Evolutionary conservation across 2,113 vertebrate genomes (phyloP), one percentile per base, ranked within the genome.

Genomic region (Perca fluviatilis): DNA sequence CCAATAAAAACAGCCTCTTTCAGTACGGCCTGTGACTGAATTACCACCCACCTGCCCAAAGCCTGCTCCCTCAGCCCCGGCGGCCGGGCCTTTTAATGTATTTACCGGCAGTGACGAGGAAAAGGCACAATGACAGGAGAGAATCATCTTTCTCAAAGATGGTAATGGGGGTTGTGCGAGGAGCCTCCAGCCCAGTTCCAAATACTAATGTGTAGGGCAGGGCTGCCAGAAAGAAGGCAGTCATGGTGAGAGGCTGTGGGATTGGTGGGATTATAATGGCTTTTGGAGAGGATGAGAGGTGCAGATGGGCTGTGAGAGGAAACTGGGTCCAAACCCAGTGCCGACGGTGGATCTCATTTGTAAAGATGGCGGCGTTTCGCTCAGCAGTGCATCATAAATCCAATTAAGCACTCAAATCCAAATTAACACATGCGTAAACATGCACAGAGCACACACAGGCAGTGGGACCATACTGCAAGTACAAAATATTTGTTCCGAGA

Each of bases 271-370:
- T 85, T 76, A 80, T 85, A 75, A 84, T 79, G 75, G 84, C 80
- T 87, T 79, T 84, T 91, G 88, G 86, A 87, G 61, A 67, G 27
- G 71, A 84, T 83, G 64, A 82, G 71, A 53, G 66, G 78, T 88
- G 80, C 91, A 93, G 92, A 93, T 92, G 90, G 88, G 80, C 77
- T 84, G 75, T 73, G 83, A 86, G 85, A 80, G 80, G 80, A 77
- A 85, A 77, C 69, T 3, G 74, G 70, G 83, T 86, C 82, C 85
- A 84, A 85, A 72, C 74, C 64, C 63, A 61, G 67, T 6, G 27
- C 18, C 12, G 76, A 79, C 60, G 15, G 60, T 66, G 63, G 80
- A 82, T 54, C 66, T 76, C 78, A 84, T 57, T 77, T 21, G 69
- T 53, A 56, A 70, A 79, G 72, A 78, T 85, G 83, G 73, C 36